Evolutionary conservation across 2,888 invertebrate genomes (phyloP).

Genomic region (Drosophila trichaetosa): DNA sequence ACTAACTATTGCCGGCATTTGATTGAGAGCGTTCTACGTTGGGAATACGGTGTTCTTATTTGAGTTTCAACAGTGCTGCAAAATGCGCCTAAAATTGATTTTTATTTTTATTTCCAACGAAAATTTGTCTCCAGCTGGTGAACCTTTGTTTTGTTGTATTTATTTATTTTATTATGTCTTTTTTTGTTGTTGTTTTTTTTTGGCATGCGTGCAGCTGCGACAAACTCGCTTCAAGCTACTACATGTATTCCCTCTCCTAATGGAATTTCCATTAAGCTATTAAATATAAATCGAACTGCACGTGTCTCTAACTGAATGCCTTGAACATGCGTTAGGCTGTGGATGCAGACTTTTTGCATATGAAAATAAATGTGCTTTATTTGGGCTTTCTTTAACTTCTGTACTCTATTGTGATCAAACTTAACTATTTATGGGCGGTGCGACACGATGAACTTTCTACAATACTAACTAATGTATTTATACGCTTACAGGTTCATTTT

Average conservation of each 20-base stretch:
- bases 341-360: conserved; percentile 12
- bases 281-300: conserved; percentile 51
- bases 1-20: conserved; percentile 68
- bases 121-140: conserved; percentile 74
- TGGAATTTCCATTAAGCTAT: conserved; percentile 61
- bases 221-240: conserved; percentile 33
- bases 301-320: conserved; percentile 21
- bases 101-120: conserved; percentile 73
- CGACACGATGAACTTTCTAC: background rate
- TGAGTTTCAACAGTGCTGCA: conserved; percentile 65
- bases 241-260: conserved; percentile 32
- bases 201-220: conserved; percentile 61
- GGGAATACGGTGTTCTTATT: conserved; percentile 40
- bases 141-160: conserved; percentile 46
- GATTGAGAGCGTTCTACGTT: conserved; percentile 46
- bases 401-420: conserved; percentile 13
- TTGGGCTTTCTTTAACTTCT: conserved; percentile 7
- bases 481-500: background rate
- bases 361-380: conserved; percentile 35
- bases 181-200: conserved; percentile 13
- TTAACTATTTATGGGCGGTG: conserved; percentile 4
- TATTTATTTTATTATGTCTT: conserved; percentile 9
- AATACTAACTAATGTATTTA: background rate
- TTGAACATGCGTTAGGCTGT: conserved; percentile 6
- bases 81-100: conserved; percentile 74